Conservation (phyloP, 1,140 invertebrate genomes). For the Nasonia giraulti region DNA sequence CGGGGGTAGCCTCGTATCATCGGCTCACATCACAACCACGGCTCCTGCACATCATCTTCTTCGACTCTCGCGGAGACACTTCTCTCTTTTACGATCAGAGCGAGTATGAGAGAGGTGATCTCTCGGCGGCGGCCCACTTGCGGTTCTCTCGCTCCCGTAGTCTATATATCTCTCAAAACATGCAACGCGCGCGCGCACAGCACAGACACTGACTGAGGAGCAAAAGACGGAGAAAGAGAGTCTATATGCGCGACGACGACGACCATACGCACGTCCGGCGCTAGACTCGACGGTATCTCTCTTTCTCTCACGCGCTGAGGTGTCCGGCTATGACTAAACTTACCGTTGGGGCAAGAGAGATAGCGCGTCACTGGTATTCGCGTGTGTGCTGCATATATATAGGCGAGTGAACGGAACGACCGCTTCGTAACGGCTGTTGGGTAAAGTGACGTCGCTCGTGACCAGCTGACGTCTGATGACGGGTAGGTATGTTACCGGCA, state of each 20-base stretch:
- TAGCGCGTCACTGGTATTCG: background rate
- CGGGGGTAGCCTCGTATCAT: constrained; percentile 54
- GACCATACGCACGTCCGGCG: constrained; percentile 6
- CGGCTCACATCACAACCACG: constrained; percentile 48
- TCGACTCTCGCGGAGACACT: background rate
- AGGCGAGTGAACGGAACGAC: background rate
- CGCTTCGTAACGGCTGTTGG: constrained; percentile 19
- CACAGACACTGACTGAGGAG: background rate
- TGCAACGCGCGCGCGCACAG: constrained; percentile 6
- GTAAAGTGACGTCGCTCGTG: background rate
- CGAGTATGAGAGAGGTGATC: background rate
- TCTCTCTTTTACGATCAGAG: background rate
- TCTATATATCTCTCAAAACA: background rate
- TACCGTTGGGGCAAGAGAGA: background rate
- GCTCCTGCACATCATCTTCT: constrained; percentile 55
- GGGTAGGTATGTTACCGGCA: background rate
- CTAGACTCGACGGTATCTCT: background rate
- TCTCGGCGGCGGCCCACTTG: background rate
- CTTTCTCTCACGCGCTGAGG: background rate
- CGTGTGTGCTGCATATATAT: background rate
- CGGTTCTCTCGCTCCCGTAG: background rate
- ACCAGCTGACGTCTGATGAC: background rate
- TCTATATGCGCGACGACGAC: background rate
- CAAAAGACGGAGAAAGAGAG: background rate
- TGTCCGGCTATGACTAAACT: background rate